phyloP scores from a whole-genome alignment of 2,797 vertebrate species.

The Echeneis naucrates region DNA sequence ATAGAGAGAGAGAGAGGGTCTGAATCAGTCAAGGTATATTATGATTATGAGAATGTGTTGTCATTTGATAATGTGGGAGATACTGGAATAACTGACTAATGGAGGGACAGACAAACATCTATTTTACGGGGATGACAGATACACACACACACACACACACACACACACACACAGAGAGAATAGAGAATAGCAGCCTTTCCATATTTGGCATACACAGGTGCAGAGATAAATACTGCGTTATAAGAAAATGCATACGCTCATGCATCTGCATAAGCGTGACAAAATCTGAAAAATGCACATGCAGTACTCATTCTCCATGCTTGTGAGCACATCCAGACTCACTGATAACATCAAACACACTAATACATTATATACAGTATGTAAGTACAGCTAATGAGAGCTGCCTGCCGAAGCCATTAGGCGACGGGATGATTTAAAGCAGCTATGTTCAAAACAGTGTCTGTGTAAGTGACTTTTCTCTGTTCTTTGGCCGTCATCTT shows the following conservation, averaged over 20 bases:
- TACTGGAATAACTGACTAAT: constrained; percentile 54
- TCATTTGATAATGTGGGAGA: constrained; percentile 59
- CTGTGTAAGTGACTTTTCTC: constrained; percentile 73
- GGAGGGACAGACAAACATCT: constrained; percentile 35
- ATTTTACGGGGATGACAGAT: constrained; percentile 57
- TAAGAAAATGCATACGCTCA: neutral
- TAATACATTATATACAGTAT: constrained; percentile 45
- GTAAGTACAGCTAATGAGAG: constrained; percentile 67
- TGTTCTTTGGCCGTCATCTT: constrained; percentile 36
- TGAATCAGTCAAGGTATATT: constrained; percentile 37
- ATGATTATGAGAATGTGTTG: constrained; percentile 63
- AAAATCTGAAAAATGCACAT: constrained; percentile 32
- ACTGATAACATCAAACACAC: constrained; percentile 61
- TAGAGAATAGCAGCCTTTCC: neutral
- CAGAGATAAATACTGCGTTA: neutral
- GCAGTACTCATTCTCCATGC: neutral
- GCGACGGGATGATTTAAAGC: constrained; percentile 47
- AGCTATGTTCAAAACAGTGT: constrained; percentile 70
- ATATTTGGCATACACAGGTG: neutral
- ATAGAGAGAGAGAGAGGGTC: constrained; percentile 5
- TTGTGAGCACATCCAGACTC: constrained; percentile 20
- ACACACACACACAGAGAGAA: neutral
- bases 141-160: neutral
- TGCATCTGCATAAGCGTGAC: neutral
- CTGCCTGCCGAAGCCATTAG: constrained; percentile 58